Evolutionary conservation across 2,113 vertebrate genomes (phyloP).

Genomic region (Bubo scandiacus): DNA sequence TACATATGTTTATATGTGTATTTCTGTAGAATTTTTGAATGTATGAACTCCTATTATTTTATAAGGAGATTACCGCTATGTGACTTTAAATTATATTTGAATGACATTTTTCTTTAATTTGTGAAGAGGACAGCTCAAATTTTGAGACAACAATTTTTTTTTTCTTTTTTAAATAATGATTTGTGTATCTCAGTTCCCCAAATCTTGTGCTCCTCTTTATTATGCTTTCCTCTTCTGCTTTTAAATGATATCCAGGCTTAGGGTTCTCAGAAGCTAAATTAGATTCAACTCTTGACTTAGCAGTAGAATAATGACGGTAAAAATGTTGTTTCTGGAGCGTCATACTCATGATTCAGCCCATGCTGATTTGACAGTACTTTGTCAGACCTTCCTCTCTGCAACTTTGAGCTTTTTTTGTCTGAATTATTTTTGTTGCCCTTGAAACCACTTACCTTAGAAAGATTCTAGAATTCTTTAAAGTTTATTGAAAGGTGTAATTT

Average conservation of each 20-base stretch:
- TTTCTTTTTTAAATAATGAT: not conserved
- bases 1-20: not conserved
- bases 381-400: not conserved
- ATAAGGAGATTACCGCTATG: not conserved
- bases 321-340: not conserved
- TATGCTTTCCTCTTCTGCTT: not conserved
- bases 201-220: not conserved
- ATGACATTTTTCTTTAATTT: not conserved
- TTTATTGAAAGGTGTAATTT: not conserved
- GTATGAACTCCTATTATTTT: not conserved
- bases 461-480: not conserved
- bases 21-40: not conserved
- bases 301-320: not conserved
- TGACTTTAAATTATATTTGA: not conserved
- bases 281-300: not conserved
- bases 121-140: not conserved
- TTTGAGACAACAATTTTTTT: not conserved
- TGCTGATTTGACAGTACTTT: not conserved
- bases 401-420: not conserved
- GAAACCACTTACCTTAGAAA: not conserved
- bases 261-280: not conserved
- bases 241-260: not conserved
- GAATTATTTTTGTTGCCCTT: not conserved
- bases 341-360: not conserved
- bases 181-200: not conserved